A percentile compares a stretch with the other conserved stretches of the same genome.
phyloP scores from a whole-genome alignment of 2,797 vertebrate species.

The Poecilia velifera region DNA sequence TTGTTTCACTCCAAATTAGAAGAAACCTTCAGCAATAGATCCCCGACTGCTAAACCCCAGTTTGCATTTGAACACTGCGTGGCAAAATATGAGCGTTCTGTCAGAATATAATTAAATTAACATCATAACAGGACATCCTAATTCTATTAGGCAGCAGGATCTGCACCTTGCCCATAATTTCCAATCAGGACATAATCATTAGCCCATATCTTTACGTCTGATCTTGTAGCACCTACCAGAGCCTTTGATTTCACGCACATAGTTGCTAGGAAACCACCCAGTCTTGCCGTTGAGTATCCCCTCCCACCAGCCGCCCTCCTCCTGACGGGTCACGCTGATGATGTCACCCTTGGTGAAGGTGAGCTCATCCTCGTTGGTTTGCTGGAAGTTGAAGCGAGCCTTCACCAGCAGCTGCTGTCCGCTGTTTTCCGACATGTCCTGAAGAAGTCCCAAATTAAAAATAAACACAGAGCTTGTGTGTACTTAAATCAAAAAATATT shows the following conservation, averaged over 20 bases:
- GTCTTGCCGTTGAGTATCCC: slow-evolving; percentile 89
- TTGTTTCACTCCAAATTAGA: background rate
- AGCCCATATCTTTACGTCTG: background rate
- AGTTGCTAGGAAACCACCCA: slow-evolving; percentile 99
- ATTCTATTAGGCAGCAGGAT: background rate
- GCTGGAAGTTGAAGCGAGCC: slow-evolving; percentile 97
- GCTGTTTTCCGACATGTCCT: slow-evolving; percentile 99
- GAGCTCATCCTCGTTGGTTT: slow-evolving; percentile 98
- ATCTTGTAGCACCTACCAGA: slow-evolving; percentile 83
- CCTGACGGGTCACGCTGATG: slow-evolving; percentile 93
- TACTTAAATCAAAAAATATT: background rate
- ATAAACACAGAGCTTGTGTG: background rate
- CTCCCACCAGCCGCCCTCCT: slow-evolving; percentile 99
- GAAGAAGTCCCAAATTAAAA: slow-evolving; percentile 3
- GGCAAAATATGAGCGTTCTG: background rate
- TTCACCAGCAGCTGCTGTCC: slow-evolving; percentile 91
- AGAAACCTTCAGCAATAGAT: background rate
- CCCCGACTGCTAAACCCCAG: background rate
- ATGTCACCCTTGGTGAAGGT: slow-evolving; percentile 94
- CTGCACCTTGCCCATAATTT: background rate
- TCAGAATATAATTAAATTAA: slow-evolving; percentile 1
- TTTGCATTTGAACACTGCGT: slow-evolving; percentile 4
- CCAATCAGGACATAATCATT: slow-evolving; percentile 7
- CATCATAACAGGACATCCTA: background rate
- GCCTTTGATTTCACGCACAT: slow-evolving; percentile 95